Evolutionary conservation across 2,797 vertebrate genomes (phyloP).

Genomic region (Paratrypauchen microcephalus): DNA sequence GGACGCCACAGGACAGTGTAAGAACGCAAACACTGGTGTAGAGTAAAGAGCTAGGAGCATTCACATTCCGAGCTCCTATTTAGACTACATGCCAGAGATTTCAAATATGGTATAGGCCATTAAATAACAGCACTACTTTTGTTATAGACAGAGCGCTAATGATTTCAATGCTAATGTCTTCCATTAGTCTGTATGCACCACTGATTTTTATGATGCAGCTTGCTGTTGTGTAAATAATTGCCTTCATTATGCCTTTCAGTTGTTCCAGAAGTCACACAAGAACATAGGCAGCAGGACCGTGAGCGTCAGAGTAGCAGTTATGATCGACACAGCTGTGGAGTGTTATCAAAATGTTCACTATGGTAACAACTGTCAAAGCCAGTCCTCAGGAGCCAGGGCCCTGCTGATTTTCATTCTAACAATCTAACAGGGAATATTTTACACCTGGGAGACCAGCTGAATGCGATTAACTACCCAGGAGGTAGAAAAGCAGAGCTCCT

Average conservation of each 20-base stretch:
- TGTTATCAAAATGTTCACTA: slow-evolving; percentile 39
- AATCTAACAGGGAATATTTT: slow-evolving; percentile 44
- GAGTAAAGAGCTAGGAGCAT: slow-evolving; percentile 53
- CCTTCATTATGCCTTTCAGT: slow-evolving; percentile 28
- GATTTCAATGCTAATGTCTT: slow-evolving; percentile 10
- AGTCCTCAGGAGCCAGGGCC: slow-evolving; percentile 34
- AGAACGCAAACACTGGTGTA: slow-evolving; percentile 74
- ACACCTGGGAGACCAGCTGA: slow-evolving; percentile 40
- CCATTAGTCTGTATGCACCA: slow-evolving; percentile 2
- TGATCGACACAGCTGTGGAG: slow-evolving; percentile 44
- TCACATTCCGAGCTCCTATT: slow-evolving; percentile 31
- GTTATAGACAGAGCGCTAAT: slow-evolving; percentile 1
- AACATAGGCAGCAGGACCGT: slow-evolving; percentile 36
- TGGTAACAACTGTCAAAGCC: slow-evolving; percentile 31
- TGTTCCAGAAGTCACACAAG: slow-evolving; percentile 27
- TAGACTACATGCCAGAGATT: slow-evolving; percentile 6
- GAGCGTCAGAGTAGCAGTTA: slow-evolving; percentile 17
- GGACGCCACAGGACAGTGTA: slow-evolving; percentile 65
- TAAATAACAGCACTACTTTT: background rate
- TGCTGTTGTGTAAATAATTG: slow-evolving; percentile 20
- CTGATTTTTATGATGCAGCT: background rate
- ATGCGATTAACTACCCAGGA: slow-evolving; percentile 34
- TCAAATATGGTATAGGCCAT: slow-evolving; percentile 9
- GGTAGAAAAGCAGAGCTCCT: slow-evolving; percentile 20
- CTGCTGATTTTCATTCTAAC: slow-evolving; percentile 47